phyloP scores from a whole-genome alignment of 2,888 invertebrate genomes.

The Scaptomyza tumidula region DNA sequence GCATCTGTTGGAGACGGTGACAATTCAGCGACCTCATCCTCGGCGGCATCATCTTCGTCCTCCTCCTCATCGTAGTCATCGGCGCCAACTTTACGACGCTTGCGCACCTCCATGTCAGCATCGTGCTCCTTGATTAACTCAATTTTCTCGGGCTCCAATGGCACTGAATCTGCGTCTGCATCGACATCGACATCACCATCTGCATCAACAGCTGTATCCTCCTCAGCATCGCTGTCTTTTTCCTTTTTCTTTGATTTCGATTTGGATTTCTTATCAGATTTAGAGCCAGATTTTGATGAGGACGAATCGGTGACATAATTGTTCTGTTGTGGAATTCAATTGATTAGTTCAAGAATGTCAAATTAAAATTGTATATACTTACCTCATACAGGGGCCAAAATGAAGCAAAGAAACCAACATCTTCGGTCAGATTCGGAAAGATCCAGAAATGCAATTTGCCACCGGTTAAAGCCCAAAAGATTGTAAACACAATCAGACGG shows the following conservation, averaged over 20 bases:
- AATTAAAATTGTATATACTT: conserved; percentile 86
- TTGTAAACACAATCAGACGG: conserved; percentile 95
- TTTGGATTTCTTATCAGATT: conserved; percentile 87
- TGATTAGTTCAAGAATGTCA: background rate
- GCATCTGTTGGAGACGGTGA: conserved; percentile 21
- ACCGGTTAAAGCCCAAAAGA: conserved; percentile 94
- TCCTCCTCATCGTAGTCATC: conserved; percentile 70
- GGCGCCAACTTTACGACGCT: conserved; percentile 76
- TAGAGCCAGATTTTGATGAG: conserved; percentile 84
- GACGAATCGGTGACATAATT: conserved; percentile 89
- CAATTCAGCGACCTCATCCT: conserved; percentile 21
- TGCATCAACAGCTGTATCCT: conserved; percentile 84
- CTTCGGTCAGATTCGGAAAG: conserved; percentile 99
- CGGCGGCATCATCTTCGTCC: conserved; percentile 53
- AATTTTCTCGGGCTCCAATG: conserved; percentile 82
- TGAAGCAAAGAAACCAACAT: conserved; percentile 99
- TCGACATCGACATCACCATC: conserved; percentile 89
- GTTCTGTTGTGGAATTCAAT: conserved; percentile 85
- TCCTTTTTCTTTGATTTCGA: conserved; percentile 86
- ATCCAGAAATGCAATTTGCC: conserved; percentile 98
- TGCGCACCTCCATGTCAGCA: conserved; percentile 81
- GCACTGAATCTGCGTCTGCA: conserved; percentile 68
- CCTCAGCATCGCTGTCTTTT: conserved; percentile 92
- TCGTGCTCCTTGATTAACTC: conserved; percentile 84
- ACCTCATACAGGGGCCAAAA: conserved; percentile 98